Base-by-base conservation (phyloP, 2,888 invertebrate genomes). In the Ochropleura leucogaster region DNA sequence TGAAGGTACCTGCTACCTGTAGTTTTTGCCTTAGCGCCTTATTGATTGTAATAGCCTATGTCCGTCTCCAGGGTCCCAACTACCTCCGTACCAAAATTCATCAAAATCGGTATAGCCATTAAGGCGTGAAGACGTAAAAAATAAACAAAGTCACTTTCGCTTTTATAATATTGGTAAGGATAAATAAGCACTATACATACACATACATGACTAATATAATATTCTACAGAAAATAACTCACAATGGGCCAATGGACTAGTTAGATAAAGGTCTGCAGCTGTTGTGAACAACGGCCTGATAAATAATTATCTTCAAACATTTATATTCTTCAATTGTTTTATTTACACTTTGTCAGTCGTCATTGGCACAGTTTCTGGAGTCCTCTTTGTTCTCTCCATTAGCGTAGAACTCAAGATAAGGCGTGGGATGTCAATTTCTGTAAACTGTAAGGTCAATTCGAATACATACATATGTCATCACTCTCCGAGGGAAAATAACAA, bases 261-360 rank as follows among this genome's bases (percentile, higher is more conserved):
- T 80, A 77, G 87, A 85, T 85, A 87, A 85, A 73, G 57, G 74
- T 74, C 40, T 53, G 68, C 65, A 70, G 74, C 74, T 75, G 85
- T 66, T 74, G 55, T 69, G 74, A 53, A 75, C 74, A 67, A 59
- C 60, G 53, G 18, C 51, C 64, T 68, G 80, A 85, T 85, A 87
- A 79, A 72, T 60, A 73, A 79, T 84, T 85, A 80, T 82, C 84
- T 79, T 82, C 62, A 51, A 65, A 85, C 66, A 67, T 51, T 46
- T 12, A 46, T 71, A 68, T 71, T 74, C 73, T 85, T 69, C 72
- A 71, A 74, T 79, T 84, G 74, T 77, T 83, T 80, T 80, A 75
- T 74, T 82, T 71, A 72, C 79, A 64, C 69, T 67, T 74, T 68
- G 75, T 72, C 55, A 40, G 59, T 78, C 85, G 68, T 80, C 76